Conservation (phyloP, 2,113 vertebrate species). For the Chiloscyllium plagiosum region DNA sequence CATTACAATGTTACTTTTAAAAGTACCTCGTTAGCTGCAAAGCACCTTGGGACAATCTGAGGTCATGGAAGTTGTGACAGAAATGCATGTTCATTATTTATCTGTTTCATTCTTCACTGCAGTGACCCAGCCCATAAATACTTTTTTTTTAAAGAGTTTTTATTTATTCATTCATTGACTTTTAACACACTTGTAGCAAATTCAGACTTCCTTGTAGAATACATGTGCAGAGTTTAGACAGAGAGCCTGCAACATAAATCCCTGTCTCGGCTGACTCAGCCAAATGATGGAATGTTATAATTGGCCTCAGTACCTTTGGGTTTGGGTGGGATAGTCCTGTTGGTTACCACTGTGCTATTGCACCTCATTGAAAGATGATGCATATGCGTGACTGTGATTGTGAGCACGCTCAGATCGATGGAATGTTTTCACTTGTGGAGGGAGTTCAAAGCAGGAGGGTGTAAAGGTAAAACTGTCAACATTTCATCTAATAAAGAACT, state of each 20-base stretch:
- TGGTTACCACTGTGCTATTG: background rate
- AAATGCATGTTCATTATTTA: background rate
- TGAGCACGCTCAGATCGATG: background rate
- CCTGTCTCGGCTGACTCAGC: background rate
- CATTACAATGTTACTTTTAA: no score
- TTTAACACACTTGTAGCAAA: background rate
- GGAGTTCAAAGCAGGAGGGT: background rate
- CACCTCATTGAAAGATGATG: background rate
- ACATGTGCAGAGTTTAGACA: background rate
- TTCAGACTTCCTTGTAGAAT: background rate
- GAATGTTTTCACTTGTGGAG: background rate
- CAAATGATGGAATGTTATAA: background rate
- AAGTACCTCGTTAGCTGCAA: background rate
- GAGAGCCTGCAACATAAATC: background rate
- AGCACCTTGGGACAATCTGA: background rate
- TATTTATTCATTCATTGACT: background rate
- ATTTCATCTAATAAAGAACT: no score
- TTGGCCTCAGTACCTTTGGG: background rate
- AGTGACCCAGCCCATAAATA: background rate
- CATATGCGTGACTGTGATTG: background rate
- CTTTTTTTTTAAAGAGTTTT: background rate
- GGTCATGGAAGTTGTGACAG: background rate
- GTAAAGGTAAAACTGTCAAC: no score
- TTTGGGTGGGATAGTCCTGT: background rate
- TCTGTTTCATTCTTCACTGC: background rate